Evolutionary conservation across 1,140 invertebrate species (phyloP).

Genomic region (Paracyclopina nana): DNA sequence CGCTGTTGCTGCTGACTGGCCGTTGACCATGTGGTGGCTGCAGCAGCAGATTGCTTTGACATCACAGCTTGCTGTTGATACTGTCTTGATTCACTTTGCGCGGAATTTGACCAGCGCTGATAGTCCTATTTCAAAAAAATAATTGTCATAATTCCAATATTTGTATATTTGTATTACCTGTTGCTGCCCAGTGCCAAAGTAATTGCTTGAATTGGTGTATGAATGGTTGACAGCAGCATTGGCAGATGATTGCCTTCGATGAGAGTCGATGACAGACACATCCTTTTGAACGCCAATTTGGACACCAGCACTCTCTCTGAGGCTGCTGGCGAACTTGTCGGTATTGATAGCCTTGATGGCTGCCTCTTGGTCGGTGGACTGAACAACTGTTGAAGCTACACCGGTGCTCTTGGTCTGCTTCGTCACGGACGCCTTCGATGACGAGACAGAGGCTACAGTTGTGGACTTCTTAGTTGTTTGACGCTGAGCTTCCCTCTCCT

Average conservation of each 20-base stretch:
- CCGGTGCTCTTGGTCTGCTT: not conserved
- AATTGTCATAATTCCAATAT: too few species aligned
- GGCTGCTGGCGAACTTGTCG: constrained; percentile 14
- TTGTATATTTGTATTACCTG: too few species aligned
- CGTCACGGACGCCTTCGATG: not conserved
- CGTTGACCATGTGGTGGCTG: too few species aligned
- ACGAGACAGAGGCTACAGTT: not conserved
- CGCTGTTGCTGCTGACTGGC: constrained; percentile 6
- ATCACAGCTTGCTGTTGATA: too few species aligned
- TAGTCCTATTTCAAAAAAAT: too few species aligned
- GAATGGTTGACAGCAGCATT: too few species aligned
- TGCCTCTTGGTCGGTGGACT: not conserved
- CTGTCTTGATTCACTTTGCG: too few species aligned
- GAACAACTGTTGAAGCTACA: not conserved
- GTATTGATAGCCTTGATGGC: constrained; percentile 7
- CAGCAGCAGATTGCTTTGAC: too few species aligned
- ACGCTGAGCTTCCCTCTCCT: not conserved
- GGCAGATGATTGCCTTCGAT: constrained; percentile 17
- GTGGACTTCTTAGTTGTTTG: too few species aligned
- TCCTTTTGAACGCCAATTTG: constrained; percentile 8
- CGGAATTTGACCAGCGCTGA: too few species aligned
- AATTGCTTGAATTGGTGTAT: too few species aligned
- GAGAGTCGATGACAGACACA: constrained; percentile 17
- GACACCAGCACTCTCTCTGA: constrained; percentile 8
- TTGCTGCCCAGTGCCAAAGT: too few species aligned